Conservation (phyloP, 1,140 invertebrate species). For the Oncopeltus fasciatus region DNA sequence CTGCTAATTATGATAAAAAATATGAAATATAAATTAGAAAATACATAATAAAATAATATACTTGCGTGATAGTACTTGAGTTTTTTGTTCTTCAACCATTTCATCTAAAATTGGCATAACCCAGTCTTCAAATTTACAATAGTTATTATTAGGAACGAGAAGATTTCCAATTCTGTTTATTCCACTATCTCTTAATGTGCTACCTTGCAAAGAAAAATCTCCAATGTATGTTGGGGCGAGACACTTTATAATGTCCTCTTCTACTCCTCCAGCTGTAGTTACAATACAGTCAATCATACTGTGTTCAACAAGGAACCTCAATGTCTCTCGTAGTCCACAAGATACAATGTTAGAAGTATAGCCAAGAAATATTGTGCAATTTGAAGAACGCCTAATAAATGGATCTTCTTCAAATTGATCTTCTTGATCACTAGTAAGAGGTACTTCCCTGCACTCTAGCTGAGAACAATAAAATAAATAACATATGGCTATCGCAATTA, state of each 20-base stretch:
- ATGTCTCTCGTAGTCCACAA: constrained; percentile 81
- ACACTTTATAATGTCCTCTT: constrained; percentile 99
- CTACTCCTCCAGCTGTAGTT: constrained; percentile 92
- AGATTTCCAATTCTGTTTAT: constrained; percentile 97
- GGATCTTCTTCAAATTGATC: constrained; percentile 59
- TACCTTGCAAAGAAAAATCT: constrained; percentile 72
- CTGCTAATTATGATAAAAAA: no score
- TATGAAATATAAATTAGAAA: background rate
- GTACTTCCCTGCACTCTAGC: constrained; percentile 42
- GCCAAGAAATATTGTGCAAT: constrained; percentile 93
- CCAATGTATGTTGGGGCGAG: constrained; percentile 86
- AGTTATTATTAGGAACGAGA: constrained; percentile 96
- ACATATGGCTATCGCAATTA: no score
- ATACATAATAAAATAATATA: background rate
- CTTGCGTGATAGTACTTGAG: constrained; percentile 33
- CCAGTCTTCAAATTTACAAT: constrained; percentile 98
- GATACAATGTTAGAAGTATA: constrained; percentile 98
- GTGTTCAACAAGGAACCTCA: constrained; percentile 79
- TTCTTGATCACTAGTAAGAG: constrained; percentile 45
- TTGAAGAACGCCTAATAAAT: constrained; percentile 59
- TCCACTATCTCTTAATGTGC: constrained; percentile 63
- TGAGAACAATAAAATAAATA: constrained; percentile 25
- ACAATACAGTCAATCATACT: constrained; percentile 90
- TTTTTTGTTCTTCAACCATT: constrained; percentile 79
- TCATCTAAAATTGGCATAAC: constrained; percentile 84